These are phyloP conservation scores for Tachysurus vachellii DNA, from an alignment of 2,113 vertebrate genomes.

Conservation along the genomic window DNA sequence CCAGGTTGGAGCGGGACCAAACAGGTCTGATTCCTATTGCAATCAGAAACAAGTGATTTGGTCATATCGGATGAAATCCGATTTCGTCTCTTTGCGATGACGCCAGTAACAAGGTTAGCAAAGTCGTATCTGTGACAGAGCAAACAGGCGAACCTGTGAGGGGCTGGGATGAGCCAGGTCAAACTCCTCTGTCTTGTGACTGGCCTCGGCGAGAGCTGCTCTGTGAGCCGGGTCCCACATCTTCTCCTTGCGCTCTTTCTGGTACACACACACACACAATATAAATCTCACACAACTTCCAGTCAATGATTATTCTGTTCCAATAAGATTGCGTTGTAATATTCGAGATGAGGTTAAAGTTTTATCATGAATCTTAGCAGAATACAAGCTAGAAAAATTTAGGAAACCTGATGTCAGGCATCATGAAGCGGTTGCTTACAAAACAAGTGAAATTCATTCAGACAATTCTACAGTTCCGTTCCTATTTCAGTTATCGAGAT, in stretches of 20 bases:
- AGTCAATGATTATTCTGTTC: background rate
- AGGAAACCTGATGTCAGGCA: background rate
- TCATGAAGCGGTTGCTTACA: background rate
- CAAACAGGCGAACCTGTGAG: conserved; percentile 77
- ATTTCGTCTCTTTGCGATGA: background rate
- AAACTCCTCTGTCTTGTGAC: conserved; percentile 89
- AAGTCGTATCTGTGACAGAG: no score
- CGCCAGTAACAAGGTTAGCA: background rate
- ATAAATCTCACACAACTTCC: background rate
- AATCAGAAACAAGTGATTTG: background rate
- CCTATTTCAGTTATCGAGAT: background rate
- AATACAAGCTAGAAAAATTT: background rate
- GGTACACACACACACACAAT: conserved; percentile 26
- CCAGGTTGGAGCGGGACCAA: background rate
- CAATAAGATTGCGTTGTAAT: background rate
- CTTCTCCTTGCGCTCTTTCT: conserved; percentile 99
- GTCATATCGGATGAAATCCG: background rate
- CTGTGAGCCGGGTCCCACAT: conserved; percentile 93
- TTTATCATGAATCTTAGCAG: background rate
- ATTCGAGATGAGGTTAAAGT: background rate
- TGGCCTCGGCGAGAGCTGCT: conserved; percentile 86
- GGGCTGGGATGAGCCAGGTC: conserved; percentile 82
- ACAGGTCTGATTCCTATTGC: no score
- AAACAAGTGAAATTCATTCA: background rate
- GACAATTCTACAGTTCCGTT: background rate